Conservation (phyloP, 2,113 vertebrate genomes). For the Steatornis caripensis region DNA sequence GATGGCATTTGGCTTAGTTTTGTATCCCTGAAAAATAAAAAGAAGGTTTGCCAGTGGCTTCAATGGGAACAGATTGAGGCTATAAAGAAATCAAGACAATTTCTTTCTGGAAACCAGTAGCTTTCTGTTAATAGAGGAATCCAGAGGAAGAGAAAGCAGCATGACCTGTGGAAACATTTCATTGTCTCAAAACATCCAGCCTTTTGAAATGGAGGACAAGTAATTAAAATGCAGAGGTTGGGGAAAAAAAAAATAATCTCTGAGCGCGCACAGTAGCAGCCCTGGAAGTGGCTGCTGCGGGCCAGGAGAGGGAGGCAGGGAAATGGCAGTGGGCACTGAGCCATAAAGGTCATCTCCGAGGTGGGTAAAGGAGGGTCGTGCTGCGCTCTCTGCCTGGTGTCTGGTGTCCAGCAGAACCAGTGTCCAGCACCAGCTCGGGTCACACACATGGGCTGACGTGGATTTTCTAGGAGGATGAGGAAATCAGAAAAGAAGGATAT, state of each 20-base stretch:
- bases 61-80: slow-evolving; percentile 11
- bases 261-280: background rate
- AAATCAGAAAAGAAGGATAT: background rate
- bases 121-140: slow-evolving; percentile 5
- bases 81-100: slow-evolving; percentile 28
- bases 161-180: background rate
- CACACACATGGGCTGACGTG: accelerated
- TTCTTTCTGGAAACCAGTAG: slow-evolving; percentile 28
- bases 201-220: background rate
- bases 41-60: slow-evolving; percentile 23
- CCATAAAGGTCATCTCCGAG: background rate
- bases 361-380: background rate
- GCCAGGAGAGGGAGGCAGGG: background rate
- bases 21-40: slow-evolving; percentile 23
- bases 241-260: background rate
- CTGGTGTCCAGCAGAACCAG: background rate
- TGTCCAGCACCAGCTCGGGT: background rate
- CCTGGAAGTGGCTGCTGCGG: background rate
- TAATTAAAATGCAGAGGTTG: background rate
- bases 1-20: slow-evolving; percentile 27
- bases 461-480: background rate
- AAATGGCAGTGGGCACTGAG: background rate
- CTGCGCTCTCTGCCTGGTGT: background rate
- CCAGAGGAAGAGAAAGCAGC: background rate
- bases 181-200: background rate